phyloP scores from a whole-genome alignment of 2,797 vertebrate species.

The Enoplosus armatus region DNA sequence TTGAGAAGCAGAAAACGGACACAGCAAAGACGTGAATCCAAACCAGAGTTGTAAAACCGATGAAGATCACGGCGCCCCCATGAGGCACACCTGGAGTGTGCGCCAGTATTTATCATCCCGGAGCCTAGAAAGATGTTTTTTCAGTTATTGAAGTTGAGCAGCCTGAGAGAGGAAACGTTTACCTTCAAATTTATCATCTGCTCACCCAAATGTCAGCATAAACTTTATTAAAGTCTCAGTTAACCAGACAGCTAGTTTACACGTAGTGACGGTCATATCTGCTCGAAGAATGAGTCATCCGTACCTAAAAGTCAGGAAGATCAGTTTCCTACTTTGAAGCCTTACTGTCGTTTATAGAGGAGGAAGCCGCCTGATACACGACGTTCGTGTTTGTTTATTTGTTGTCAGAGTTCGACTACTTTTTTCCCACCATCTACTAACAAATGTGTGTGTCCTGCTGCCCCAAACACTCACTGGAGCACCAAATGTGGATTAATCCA shows the following conservation, averaged over 20 bases:
- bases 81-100: neutral
- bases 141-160: neutral
- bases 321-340: neutral
- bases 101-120: neutral
- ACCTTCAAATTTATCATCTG: neutral
- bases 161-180: neutral
- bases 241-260: neutral
- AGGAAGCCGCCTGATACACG: neutral
- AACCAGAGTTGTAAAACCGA: neutral
- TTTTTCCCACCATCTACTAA: too few species aligned
- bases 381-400: neutral
- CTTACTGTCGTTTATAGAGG: neutral
- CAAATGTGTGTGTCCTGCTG: too few species aligned
- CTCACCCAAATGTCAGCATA: neutral
- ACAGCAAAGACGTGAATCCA: neutral
- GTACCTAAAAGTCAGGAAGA: neutral
- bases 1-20: conserved; percentile 39
- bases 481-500: too few species aligned
- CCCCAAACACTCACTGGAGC: too few species aligned
- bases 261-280: neutral
- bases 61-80: neutral
- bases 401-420: neutral
- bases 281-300: neutral
- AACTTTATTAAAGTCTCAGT: neutral
- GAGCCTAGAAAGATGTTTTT: neutral